A percentile compares a stretch with the other conserved stretches of the same genome.
Evolutionary conservation across 1,140 invertebrate genomes (phyloP).

Genomic region (Grapholita molesta): DNA sequence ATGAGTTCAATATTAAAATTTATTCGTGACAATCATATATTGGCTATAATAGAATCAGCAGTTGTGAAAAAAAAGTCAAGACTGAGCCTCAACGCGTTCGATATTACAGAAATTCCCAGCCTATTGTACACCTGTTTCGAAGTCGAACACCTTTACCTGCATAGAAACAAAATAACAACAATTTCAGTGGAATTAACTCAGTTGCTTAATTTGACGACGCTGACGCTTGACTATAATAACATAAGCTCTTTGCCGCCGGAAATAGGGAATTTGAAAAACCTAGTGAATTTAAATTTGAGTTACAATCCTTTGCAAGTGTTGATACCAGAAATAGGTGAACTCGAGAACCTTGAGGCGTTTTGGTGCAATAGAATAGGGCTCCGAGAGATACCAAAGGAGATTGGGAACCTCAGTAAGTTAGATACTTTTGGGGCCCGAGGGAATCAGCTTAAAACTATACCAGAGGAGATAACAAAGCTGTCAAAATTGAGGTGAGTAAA

Average conservation of each 20-base stretch:
- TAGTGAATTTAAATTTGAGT: conserved; percentile 90
- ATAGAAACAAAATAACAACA: conserved; percentile 78
- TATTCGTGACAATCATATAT: conserved; percentile 80
- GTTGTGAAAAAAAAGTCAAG: conserved; percentile 77
- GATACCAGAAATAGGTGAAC: conserved; percentile 83
- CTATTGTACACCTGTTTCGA: conserved; percentile 76
- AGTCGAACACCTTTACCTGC: conserved; percentile 79
- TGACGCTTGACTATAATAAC: conserved; percentile 82
- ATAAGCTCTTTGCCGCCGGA: conserved; percentile 82
- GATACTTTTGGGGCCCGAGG: conserved; percentile 83
- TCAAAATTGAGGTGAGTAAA: conserved; percentile 69
- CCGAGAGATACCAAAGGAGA: conserved; percentile 81
- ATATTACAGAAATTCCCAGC: conserved; percentile 78
- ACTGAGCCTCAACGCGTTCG: conserved; percentile 79
- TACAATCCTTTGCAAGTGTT: conserved; percentile 86
- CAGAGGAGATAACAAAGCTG: conserved; percentile 75
- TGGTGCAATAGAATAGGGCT: conserved; percentile 81
- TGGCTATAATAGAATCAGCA: conserved; percentile 81
- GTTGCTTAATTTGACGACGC: conserved; percentile 66
- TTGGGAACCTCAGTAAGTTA: conserved; percentile 84
- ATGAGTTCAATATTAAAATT: conserved; percentile 81
- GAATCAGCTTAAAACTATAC: conserved; percentile 79
- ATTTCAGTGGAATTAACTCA: conserved; percentile 66
- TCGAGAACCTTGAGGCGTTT: conserved; percentile 87
- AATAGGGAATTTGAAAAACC: conserved; percentile 80